Conservation (phyloP, 2,888 invertebrate species). For the Tricholauxania praeusta region DNA sequence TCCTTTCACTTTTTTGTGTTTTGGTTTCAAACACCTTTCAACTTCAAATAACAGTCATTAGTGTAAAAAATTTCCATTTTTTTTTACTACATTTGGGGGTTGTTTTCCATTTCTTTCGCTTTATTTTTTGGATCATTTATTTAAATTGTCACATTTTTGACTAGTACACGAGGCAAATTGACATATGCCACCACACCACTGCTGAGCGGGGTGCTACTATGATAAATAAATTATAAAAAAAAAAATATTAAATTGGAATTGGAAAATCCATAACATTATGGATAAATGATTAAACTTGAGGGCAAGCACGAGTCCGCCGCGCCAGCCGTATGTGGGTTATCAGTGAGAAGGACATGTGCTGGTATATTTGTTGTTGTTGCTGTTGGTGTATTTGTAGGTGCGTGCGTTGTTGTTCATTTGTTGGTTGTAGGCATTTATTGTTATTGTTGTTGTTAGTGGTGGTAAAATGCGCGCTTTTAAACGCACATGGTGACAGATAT, state of each 20-base stretch:
- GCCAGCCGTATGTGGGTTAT: slow-evolving; percentile 10
- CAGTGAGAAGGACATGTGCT: slow-evolving; percentile 3
- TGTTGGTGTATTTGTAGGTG: slow-evolving; percentile 34
- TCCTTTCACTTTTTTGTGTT: neutral
- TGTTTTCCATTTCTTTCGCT: slow-evolving; percentile 11
- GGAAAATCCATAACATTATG: slow-evolving; percentile 54
- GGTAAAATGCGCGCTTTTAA: slow-evolving; percentile 29
- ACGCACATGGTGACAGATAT: slow-evolving; percentile 59
- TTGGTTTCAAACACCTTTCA: slow-evolving; percentile 26
- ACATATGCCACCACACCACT: slow-evolving; percentile 27
- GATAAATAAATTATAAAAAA: slow-evolving; percentile 43
- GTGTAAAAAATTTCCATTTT: slow-evolving; percentile 6
- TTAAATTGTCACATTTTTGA: slow-evolving; percentile 54
- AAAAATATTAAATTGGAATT: slow-evolving; percentile 35
- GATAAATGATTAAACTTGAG: slow-evolving; percentile 56
- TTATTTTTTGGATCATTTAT: slow-evolving; percentile 53
- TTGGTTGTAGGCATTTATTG: slow-evolving; percentile 32
- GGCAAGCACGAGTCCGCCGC: neutral
- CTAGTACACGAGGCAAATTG: slow-evolving; percentile 20
- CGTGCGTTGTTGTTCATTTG: neutral
- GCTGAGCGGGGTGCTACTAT: slow-evolving; percentile 14
- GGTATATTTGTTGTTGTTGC: slow-evolving; percentile 20
- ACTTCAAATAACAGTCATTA: slow-evolving; percentile 30
- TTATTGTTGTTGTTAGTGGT: slow-evolving; percentile 36
- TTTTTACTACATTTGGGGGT: neutral